phyloP scores from a whole-genome alignment of 2,888 invertebrate species.

The Sphaeridia pumilis region DNA sequence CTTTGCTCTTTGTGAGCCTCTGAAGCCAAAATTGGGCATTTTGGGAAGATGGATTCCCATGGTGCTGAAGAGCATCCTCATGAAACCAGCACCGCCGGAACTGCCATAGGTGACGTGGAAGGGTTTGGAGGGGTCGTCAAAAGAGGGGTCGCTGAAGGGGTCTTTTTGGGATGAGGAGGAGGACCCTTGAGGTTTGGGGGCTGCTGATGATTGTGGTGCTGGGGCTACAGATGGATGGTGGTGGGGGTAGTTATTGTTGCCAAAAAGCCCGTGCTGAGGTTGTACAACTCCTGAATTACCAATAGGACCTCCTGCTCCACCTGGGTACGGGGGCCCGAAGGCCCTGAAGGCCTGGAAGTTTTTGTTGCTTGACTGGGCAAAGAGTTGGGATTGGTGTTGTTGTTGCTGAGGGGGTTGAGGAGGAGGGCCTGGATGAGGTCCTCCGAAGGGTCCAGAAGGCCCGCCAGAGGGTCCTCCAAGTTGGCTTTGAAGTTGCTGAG shows the following conservation, averaged over 20 bases:
- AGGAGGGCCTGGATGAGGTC: not conserved
- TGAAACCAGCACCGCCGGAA: constrained; percentile 3
- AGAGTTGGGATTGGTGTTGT: not conserved
- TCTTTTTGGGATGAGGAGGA: not conserved
- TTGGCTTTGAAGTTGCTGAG: not conserved
- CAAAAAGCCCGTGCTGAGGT: too few relatives aligned
- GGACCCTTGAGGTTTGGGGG: not conserved
- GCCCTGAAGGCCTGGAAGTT: too few relatives aligned
- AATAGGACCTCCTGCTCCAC: too few relatives aligned
- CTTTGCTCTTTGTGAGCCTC: too few relatives aligned
- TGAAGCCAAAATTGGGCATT: too few relatives aligned
- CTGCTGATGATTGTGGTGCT: too few relatives aligned
- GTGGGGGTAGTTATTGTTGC: not conserved
- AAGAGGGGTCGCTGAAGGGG: not conserved
- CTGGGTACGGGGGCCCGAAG: constrained; percentile 1
- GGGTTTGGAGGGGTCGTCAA: constrained; percentile 1
- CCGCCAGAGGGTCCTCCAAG: too few relatives aligned
- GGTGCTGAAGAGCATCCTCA: constrained; percentile 5
- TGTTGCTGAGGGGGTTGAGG: not conserved
- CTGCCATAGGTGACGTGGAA: not conserved
- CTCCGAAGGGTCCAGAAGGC: too few relatives aligned
- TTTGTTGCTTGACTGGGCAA: too few relatives aligned
- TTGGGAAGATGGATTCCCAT: constrained; percentile 9
- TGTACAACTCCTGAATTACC: too few relatives aligned
- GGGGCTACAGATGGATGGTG: not conserved